Conservation (phyloP, 2,797 vertebrate species). For the Hyperoplus immaculatus region DNA sequence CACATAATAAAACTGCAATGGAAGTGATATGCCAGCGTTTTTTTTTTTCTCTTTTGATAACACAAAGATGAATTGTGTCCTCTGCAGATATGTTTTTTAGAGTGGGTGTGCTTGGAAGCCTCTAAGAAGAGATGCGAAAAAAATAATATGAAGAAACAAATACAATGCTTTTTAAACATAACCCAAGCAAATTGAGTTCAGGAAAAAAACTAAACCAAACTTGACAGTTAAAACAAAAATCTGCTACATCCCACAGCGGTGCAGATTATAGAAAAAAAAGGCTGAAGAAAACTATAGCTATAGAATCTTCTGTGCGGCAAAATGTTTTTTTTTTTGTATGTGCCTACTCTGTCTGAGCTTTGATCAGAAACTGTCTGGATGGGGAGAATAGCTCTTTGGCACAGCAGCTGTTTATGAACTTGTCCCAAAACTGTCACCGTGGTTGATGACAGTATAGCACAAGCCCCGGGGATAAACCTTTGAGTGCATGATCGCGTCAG, state of each 20-base stretch:
- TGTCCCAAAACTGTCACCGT: slow-evolving; percentile 71
- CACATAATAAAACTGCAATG: slow-evolving; percentile 31
- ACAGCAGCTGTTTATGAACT: slow-evolving; percentile 70
- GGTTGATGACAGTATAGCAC: slow-evolving; percentile 51
- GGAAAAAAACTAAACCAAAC: slow-evolving; percentile 46
- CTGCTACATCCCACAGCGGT: slow-evolving; percentile 43
- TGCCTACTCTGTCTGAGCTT: slow-evolving; percentile 57
- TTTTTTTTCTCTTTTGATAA: slow-evolving; percentile 5
- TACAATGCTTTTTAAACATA: slow-evolving; percentile 45
- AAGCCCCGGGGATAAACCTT: slow-evolving; percentile 39
- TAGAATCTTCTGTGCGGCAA: slow-evolving; percentile 25
- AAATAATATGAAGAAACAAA: slow-evolving; percentile 40
- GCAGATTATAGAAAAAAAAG: slow-evolving; percentile 54
- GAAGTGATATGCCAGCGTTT: slow-evolving; percentile 45
- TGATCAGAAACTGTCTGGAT: slow-evolving; percentile 69
- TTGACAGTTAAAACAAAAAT: slow-evolving; percentile 65
- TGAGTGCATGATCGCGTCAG: slow-evolving; percentile 36
- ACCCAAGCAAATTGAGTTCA: slow-evolving; percentile 54
- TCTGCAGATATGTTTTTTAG: slow-evolving; percentile 22
- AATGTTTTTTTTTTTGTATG: slow-evolving; percentile 18
- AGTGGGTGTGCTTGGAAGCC: slow-evolving; percentile 40
- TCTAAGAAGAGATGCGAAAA: slow-evolving; percentile 35
- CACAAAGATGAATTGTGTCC: slow-evolving; percentile 30
- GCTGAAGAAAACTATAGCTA: slow-evolving; percentile 55
- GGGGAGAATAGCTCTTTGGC: slow-evolving; percentile 59